Evolutionary conservation across 2,113 vertebrate species (phyloP), one percentile per base, ranked within the genome.

Genomic region (Calidris pygmaea): DNA sequence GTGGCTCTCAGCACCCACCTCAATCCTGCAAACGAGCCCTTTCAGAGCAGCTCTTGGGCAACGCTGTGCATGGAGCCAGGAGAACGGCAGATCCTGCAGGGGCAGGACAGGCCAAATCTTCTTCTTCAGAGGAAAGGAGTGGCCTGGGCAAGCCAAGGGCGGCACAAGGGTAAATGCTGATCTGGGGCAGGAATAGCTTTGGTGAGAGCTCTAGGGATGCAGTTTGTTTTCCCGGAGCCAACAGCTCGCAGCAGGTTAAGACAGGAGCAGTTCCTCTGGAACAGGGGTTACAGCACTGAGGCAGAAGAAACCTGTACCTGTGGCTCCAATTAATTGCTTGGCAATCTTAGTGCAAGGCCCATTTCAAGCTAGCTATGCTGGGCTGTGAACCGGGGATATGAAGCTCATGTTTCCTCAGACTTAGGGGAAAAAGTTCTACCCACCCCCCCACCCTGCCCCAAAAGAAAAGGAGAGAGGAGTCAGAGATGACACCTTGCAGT

Each of bases 31-130:
- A 1, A 56, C 0, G 8, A 81, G 65, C 45, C 23, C 32, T 85
- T 79, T 29, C 60, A 74, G 35, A 41, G 12, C 53, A 29, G 32
- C 55, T 34, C 39, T 16, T 16, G 70, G 50, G 14, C 58, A 30
- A 12, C 0, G 2, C 74, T 29, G 34, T 3, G 23, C 35, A 3
- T 0, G 0, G 39, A 91, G 67, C 53, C 4, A 1, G 5, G 67
- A 0, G 4, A 65, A 1, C 0, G 0, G 34, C 0, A 0, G n/a
- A 14, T 29, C 26, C 39, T 2, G 3, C 0, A 65, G 29, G 37
- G 8, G 21, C 22, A 62, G 88, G 29, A 41, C 0, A 1, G 41
- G 29, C 18, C 34, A 45, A 66, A 32, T 32, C 4, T 18, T 75
- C 45, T n/a, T 72, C 50, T 65, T 74, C 65, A 18, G 37, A 41